These are phyloP conservation scores for Salpingus planirostris DNA, from an alignment of 2,888 invertebrate genomes.

Conservation along the genomic window DNA sequence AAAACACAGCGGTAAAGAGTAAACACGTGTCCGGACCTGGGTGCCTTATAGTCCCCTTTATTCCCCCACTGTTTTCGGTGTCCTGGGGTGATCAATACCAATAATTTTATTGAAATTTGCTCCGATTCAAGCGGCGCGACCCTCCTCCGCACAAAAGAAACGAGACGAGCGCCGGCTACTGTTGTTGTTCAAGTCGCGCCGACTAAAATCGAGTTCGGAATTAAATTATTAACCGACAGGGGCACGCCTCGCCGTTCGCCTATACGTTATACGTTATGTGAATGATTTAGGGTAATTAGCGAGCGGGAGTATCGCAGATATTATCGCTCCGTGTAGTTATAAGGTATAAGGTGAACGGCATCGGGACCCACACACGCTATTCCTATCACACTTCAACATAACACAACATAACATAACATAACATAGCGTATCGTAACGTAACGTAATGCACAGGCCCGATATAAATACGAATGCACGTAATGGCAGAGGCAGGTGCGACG, in stretches of 20 bases:
- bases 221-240: constrained; percentile 21
- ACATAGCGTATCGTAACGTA: no score
- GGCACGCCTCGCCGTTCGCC: constrained; percentile 24
- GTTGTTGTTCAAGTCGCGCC: constrained; percentile 1
- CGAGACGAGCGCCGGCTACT: no score
- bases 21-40: constrained; percentile 25
- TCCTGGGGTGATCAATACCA: constrained; percentile 28
- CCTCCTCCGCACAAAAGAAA: no score
- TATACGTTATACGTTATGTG: no score
- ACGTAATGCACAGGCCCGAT: no score
- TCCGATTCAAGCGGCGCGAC: constrained; percentile 14
- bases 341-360: constrained; percentile 22
- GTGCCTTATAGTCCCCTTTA: constrained; percentile 11
- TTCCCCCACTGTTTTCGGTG: constrained; percentile 10
- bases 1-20: constrained; percentile 26
- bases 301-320: constrained; percentile 24
- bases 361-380: constrained; percentile 12
- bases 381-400: no score
- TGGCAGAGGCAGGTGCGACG: constrained; percentile 17
- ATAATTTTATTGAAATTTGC: constrained; percentile 32
- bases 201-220: constrained; percentile 7
- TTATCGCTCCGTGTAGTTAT: no score
- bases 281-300: constrained; percentile 27
- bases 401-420: no score
- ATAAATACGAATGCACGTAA: constrained; percentile 13